Evolutionary conservation across 2,113 vertebrate species (phyloP).

Genomic region (Empidonax traillii): DNA sequence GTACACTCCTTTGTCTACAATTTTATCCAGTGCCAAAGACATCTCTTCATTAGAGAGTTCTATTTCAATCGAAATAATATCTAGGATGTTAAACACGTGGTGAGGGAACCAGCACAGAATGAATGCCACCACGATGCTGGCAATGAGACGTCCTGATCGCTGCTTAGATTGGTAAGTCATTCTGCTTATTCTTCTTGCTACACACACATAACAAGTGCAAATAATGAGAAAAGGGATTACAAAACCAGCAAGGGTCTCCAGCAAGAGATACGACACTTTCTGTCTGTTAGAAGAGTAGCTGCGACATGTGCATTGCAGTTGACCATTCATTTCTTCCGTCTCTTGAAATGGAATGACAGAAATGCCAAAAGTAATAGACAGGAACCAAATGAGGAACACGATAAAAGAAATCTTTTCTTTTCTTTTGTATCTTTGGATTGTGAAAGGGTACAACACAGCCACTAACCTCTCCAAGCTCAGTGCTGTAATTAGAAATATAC

Average conservation of each 20-base stretch:
- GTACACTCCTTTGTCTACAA: conserved; percentile 15
- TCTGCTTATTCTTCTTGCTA: conserved; percentile 62
- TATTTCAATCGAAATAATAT: conserved; percentile 20
- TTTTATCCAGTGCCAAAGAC: background rate
- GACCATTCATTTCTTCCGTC: background rate
- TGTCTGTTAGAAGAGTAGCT: conserved; percentile 34
- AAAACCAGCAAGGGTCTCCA: conserved; percentile 72
- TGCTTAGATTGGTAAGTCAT: conserved; percentile 42
- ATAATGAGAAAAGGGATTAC: conserved; percentile 66
- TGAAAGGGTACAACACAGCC: conserved; percentile 70
- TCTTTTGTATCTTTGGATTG: conserved; percentile 43
- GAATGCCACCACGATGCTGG: conserved; percentile 66
- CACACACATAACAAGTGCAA: conserved; percentile 62
- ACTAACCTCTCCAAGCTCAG: conserved; percentile 73
- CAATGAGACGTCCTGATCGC: conserved; percentile 49
- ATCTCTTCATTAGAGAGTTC: background rate
- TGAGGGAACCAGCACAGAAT: conserved; percentile 71
- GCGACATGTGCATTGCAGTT: background rate
- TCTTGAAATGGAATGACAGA: conserved; percentile 57
- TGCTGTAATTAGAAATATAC: conserved; percentile 71
- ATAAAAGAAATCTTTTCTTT: background rate
- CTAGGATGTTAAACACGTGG: conserved; percentile 66
- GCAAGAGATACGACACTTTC: background rate
- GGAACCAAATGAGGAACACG: conserved; percentile 48
- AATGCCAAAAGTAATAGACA: conserved; percentile 51